Percentiles rank a stretch among this genome's conserved stretches.
Conservation (phyloP, 2,888 invertebrate species). For the Tubulanus polymorphus region DNA sequence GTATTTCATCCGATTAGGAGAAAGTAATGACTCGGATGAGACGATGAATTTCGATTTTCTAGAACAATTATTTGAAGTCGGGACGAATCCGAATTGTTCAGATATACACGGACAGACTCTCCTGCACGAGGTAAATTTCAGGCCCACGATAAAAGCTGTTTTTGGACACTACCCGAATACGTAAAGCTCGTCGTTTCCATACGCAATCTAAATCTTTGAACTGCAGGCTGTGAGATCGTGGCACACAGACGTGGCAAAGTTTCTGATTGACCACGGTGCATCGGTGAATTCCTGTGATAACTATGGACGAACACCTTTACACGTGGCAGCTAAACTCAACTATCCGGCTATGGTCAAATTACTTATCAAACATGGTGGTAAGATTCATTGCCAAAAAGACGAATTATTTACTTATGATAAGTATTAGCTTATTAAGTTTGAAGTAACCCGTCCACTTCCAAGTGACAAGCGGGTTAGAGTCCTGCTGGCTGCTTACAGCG, state of each 20-base stretch:
- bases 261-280: slow-evolving; percentile 40
- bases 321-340: slow-evolving; percentile 50
- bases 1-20: slow-evolving; percentile 43
- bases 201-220: not conserved
- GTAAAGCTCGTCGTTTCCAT: not conserved
- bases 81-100: slow-evolving; percentile 43
- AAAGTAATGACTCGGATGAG: slow-evolving; percentile 28
- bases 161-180: not conserved
- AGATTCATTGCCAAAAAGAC: not conserved
- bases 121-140: slow-evolving; percentile 42
- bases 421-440: too few relatives aligned
- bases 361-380: slow-evolving; percentile 42
- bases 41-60: slow-evolving; percentile 44
- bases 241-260: slow-evolving; percentile 46
- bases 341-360: slow-evolving; percentile 47
- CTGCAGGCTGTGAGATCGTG: slow-evolving; percentile 44
- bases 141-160: not conserved
- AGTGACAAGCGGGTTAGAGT: too few relatives aligned
- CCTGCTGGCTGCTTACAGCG: too few relatives aligned
- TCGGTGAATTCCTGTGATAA: slow-evolving; percentile 38
- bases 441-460: too few relatives aligned
- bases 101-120: slow-evolving; percentile 49
- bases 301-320: slow-evolving; percentile 46
- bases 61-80: slow-evolving; percentile 32
- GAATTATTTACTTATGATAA: too few relatives aligned